phyloP scores from a whole-genome alignment of 2,113 vertebrate genomes.

The Equus quagga region DNA sequence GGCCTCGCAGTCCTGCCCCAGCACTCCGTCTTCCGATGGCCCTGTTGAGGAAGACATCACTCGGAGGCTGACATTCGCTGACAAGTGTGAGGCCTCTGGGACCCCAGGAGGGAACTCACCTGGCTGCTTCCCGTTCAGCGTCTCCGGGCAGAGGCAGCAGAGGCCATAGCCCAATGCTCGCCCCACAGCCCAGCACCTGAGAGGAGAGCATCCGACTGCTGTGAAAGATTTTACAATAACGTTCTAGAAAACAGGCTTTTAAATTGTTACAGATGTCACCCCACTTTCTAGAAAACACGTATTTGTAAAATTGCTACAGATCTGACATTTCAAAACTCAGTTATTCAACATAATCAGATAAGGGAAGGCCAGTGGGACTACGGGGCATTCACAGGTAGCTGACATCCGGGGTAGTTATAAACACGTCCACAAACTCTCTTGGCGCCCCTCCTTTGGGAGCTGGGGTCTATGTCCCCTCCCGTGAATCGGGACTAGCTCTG shows the following conservation, averaged over 20 bases:
- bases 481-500: rapidly evolving
- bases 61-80: background rate
- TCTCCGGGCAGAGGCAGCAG: conserved; percentile 75
- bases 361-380: too few relatives aligned
- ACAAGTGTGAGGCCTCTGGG: rapidly evolving
- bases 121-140: background rate
- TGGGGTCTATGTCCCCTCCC: rapidly evolving
- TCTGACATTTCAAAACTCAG: background rate
- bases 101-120: conserved; percentile 63
- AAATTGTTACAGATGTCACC: background rate
- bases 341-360: rapidly evolving
- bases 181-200: conserved; percentile 85
- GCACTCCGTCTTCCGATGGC: background rate
- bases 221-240: background rate
- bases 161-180: conserved; percentile 83
- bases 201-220: background rate
- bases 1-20: background rate
- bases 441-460: background rate
- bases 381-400: rapidly evolving
- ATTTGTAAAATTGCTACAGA: background rate
- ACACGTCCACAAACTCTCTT: background rate
- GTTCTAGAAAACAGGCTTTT: background rate
- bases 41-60: background rate
- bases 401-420: background rate
- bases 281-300: background rate